Evolutionary conservation across 2,888 invertebrate genomes (phyloP), one percentile per base, ranked within the genome.

Genomic region (Aquatica leii): DNA sequence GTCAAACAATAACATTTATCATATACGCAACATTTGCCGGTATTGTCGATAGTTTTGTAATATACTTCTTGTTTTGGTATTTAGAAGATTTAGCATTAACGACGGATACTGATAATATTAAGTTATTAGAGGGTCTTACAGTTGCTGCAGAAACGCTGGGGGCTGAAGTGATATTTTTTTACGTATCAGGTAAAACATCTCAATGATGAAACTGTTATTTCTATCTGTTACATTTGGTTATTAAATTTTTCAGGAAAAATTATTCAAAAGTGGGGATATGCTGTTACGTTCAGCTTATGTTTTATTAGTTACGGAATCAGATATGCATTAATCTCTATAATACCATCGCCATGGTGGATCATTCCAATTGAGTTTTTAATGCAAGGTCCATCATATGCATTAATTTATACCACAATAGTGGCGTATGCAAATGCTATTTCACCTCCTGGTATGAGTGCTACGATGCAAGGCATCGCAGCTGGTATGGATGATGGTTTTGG

Each of bases 401-500:
- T 95, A 0, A 91, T 92, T 72, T 95, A 95, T 76, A 88, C 93
- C 0, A 90, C 90, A 0, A 92, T 94, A 65, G 93, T 94, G 14
- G 86, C 86, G 0, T 87, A 86, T 65, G 86, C 86, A 1, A 85
- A 85, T 69, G 82, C 79, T 1, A 76, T 86, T 35, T 82, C 86
- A 2, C 86, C 86, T 1, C 76, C 80, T 12, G 82, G 94, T 0
- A 90, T 92, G 60, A 91, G 92, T 2, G 93, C 93, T 5, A 94
- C 94, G 0, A 89, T 94, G 61, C 94, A 95, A 78, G 94, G 94
- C 0, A 86, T 94, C 21, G 91, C 93, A 35, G 93, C 93, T 0
- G 94, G 93, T n/a, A 90, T 93, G 88, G 94, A 94, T 76, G 94
- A 94, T 75, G 94, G 94, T 0, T 82, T 93, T 21, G 91, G 91